phyloP scores from a whole-genome alignment of 2,113 vertebrate genomes.

The Leucopternis melanops region DNA sequence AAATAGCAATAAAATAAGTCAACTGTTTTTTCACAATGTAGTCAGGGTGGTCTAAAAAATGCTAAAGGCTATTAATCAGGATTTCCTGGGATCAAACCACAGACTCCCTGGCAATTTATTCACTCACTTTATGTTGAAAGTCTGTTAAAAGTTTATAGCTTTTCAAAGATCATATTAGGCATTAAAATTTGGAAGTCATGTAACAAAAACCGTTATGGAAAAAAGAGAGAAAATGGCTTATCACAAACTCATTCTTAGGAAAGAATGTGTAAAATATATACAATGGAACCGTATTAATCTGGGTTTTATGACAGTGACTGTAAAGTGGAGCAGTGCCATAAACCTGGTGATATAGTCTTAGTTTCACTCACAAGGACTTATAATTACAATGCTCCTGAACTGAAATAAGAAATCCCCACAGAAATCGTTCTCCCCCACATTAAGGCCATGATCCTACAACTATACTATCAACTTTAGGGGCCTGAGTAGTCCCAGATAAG shows the following conservation, averaged over 20 bases:
- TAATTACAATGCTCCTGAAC: neutral
- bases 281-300: conserved; percentile 54
- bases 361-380: conserved; percentile 25
- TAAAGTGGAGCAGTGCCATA: conserved; percentile 51
- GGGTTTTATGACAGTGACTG: conserved; percentile 35
- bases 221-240: conserved; percentile 48
- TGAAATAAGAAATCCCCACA: neutral
- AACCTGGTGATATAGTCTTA: conserved; percentile 32
- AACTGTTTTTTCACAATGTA: conserved; percentile 60
- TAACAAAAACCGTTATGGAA: conserved; percentile 35
- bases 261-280: conserved; percentile 40
- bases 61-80: conserved; percentile 69
- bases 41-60: conserved; percentile 69
- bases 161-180: conserved; percentile 65
- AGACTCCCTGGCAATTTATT: conserved; percentile 54
- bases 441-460: neutral
- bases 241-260: conserved; percentile 49
- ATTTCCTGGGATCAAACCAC: conserved; percentile 75
- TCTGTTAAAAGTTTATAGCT: conserved; percentile 71
- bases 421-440: neutral
- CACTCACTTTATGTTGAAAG: conserved; percentile 57
- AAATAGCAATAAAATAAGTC: conserved; percentile 64
- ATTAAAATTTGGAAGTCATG: conserved; percentile 65
- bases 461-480: neutral
- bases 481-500: neutral